A percentile compares a stretch with the other conserved stretches of the same genome.
phyloP scores from a whole-genome alignment of 1,140 invertebrate genomes.

The Halesus radiatus region DNA sequence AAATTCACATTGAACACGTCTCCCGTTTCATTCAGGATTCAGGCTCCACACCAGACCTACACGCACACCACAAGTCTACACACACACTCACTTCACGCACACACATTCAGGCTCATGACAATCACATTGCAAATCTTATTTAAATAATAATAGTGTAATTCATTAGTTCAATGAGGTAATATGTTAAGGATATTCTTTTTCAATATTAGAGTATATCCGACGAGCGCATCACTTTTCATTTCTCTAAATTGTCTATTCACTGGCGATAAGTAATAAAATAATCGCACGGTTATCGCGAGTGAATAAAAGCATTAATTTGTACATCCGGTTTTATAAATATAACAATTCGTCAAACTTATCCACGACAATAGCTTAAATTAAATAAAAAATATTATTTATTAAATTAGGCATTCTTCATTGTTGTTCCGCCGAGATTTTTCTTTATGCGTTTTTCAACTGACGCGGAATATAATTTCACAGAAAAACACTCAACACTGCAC shows the following conservation, averaged over 20 bases:
- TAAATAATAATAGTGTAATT: conserved; percentile 48
- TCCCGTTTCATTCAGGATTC: not conserved
- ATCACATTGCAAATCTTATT: conserved; percentile 35
- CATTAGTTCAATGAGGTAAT: conserved; percentile 54
- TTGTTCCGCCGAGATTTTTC: conserved; percentile 2
- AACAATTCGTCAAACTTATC: conserved; percentile 26
- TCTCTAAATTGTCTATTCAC: conserved; percentile 35
- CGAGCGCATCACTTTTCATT: conserved; percentile 22
- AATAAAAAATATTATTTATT: conserved; percentile 31
- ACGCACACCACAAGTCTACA: not conserved
- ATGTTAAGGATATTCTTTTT: conserved; percentile 55
- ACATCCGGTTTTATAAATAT: conserved; percentile 47
- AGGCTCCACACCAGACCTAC: too few relatives aligned
- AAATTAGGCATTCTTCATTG: conserved; percentile 10
- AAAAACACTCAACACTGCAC: too few relatives aligned
- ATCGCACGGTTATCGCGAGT: conserved; percentile 2
- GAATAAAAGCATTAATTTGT: conserved; percentile 50
- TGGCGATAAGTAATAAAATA: conserved; percentile 22
- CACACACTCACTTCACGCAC: not conserved
- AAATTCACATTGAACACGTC: conserved; percentile 32
- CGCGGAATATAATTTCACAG: too few relatives aligned
- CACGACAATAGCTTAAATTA: conserved; percentile 38
- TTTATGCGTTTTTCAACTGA: not conserved
- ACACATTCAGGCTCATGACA: not conserved
- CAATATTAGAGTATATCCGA: not conserved